phyloP scores from a whole-genome alignment of 2,888 invertebrate genomes.

The Entomobrya multifasciata region DNA sequence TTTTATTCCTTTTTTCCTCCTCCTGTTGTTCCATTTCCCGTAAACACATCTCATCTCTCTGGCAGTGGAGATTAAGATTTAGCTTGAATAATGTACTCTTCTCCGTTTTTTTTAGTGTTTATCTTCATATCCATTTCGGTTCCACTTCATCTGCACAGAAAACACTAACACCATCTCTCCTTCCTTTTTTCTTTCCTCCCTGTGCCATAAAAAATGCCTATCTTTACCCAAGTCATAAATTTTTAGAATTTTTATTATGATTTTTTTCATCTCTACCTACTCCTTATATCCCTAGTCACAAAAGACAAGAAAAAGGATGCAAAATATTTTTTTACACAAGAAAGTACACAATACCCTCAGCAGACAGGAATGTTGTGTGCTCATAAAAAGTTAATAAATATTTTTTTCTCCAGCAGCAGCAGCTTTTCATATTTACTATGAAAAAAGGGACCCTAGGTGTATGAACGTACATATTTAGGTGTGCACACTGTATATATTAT shows the following conservation, averaged over 20 bases:
- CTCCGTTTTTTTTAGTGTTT: not conserved
- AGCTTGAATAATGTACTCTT: slow-evolving; percentile 13
- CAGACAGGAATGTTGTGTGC: not conserved
- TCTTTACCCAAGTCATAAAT: slow-evolving; percentile 56
- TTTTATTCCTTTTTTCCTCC: not conserved
- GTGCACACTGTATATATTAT: too few species aligned
- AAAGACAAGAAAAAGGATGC: slow-evolving; percentile 4
- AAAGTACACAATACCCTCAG: not conserved
- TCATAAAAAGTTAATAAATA: slow-evolving; percentile 34
- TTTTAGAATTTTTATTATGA: slow-evolving; percentile 54
- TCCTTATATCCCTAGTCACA: not conserved
- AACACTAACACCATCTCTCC: not conserved
- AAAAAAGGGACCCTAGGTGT: too few species aligned
- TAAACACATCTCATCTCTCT: not conserved
- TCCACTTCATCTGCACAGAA: slow-evolving; percentile 35
- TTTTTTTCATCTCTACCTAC: slow-evolving; percentile 21
- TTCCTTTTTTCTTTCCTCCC: not conserved
- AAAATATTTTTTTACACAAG: not conserved
- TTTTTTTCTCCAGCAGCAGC: not conserved
- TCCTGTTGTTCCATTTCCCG: not conserved
- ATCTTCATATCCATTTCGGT: slow-evolving; percentile 31
- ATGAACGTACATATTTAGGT: too few species aligned
- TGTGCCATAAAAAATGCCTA: slow-evolving; percentile 22
- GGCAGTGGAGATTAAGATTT: slow-evolving; percentile 38
- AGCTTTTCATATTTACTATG: too few species aligned